Conservation (phyloP, 2,113 vertebrate species). For the Hydropotes inermis region DNA sequence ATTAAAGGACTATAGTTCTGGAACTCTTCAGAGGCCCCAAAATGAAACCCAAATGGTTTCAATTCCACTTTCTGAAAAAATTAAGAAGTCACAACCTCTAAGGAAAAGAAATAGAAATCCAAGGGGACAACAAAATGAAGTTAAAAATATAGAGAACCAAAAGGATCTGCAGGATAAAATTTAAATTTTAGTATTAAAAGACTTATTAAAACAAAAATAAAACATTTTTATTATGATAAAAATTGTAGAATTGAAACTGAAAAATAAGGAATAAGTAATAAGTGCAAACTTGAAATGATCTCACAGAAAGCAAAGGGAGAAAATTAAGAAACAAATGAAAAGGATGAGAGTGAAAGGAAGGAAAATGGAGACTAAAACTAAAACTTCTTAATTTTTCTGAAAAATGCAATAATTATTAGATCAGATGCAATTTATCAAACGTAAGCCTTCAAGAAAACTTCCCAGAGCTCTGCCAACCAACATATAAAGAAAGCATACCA, state of each 20-base stretch:
- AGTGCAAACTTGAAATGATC: background rate
- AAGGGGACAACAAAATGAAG: background rate
- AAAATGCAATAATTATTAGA: background rate
- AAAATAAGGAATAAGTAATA: background rate
- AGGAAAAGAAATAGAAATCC: background rate
- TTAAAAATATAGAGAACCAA: background rate
- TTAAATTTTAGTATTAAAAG: background rate
- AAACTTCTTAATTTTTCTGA: background rate
- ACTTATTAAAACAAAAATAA: background rate
- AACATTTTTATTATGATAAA: background rate
- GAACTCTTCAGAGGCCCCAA: background rate
- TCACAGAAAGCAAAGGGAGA: background rate
- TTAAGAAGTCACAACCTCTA: background rate
- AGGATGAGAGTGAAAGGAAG: background rate
- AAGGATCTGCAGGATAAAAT: background rate
- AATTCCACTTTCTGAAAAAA: background rate
- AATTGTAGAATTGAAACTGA: background rate
- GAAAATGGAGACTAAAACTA: background rate
- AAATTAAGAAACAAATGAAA: background rate
- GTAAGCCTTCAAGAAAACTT: background rate
- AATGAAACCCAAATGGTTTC: background rate
- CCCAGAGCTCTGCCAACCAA: background rate
- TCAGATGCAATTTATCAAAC: background rate
- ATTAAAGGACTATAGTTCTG: background rate
- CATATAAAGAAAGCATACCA: background rate